Evolutionary conservation across 37 sponge, comb jelly and placozoan species (phyloP), one percentile per base, ranked within the genome.

Genomic region (Aplysina aerophoba): DNA sequence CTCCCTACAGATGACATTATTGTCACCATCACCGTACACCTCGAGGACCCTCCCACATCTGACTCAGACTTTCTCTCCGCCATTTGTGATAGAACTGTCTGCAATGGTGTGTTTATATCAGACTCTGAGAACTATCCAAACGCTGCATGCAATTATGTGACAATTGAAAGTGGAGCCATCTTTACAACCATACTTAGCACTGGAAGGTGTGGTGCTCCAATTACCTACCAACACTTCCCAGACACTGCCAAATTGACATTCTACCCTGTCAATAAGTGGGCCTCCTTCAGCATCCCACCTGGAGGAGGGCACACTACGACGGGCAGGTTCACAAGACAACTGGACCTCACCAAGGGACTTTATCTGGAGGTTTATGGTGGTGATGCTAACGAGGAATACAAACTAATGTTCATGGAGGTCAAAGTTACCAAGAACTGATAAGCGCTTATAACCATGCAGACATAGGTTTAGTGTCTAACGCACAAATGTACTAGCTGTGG

Each of bases 281-380:
- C 36, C 16, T 44, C 82, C 82, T 64, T 81, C 63, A 35, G 33
- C 39, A 36, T 63, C 3, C 27, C 31, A 81, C 38, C 65, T 24
- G 4, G 35, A 36, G 65, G 82, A 81, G 65, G 82, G 1, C 58
- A 59, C 82, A 81, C 63, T 21, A 59, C 65, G 22, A 62, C 37
- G 15, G 41, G 0, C 39, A 44, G 41, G 15, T 81, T 81, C 65
- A 61, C 63, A 24, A 40, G 22, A 21, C 59, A 81, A 40, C 34
- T 61, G 53, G 78, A 75, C 54, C 54, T 75, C 54, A 75, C 78
- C 25, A 40, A 75, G 25, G 78, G 78, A 50, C 78, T 75, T 54
- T 75, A 40, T 25, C n/a, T 75, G 53, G 81, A 58, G 62, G 22
- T 31, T 57, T 81, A 81, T 33, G 62, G 81, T 20, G 61, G 19